These are phyloP conservation scores for Drosophila anceps DNA, from an alignment of 2,888 invertebrate genomes.

Conservation along the genomic window DNA sequence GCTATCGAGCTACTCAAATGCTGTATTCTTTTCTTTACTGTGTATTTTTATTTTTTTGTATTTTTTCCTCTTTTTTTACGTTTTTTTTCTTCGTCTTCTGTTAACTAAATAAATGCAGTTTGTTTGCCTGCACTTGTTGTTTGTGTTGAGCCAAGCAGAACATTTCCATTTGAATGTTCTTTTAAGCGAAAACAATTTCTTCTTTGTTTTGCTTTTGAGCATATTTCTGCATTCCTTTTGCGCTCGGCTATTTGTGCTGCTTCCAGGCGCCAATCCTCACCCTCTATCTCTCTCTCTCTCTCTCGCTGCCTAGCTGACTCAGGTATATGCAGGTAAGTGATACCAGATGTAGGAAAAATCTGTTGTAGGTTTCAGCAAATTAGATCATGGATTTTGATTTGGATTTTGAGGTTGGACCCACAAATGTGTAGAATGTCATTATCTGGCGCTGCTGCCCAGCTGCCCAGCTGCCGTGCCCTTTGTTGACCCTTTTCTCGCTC, in stretches of 20 bases:
- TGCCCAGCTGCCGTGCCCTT: slow-evolving; percentile 59
- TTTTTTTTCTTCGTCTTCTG: slow-evolving; percentile 48
- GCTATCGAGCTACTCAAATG: slow-evolving; percentile 73
- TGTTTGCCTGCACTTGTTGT: slow-evolving; percentile 78
- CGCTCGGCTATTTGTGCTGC: slow-evolving; percentile 46
- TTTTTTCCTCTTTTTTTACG: not conserved
- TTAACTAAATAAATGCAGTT: slow-evolving; percentile 78
- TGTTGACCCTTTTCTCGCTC: slow-evolving; percentile 27
- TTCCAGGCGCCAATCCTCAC: not conserved
- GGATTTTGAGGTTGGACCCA: slow-evolving; percentile 60
- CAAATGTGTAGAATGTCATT: slow-evolving; percentile 70
- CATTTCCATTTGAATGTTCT: slow-evolving; percentile 82
- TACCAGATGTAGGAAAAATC: slow-evolving; percentile 41
- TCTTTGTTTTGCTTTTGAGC: slow-evolving; percentile 78
- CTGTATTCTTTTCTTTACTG: slow-evolving; percentile 58
- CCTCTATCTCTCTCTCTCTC: not conserved
- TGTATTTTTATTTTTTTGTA: slow-evolving; percentile 49
- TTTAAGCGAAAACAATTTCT: slow-evolving; percentile 82
- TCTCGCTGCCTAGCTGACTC: not conserved
- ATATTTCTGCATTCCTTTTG: slow-evolving; percentile 46
- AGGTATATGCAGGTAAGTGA: slow-evolving; percentile 44
- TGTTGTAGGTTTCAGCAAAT: slow-evolving; percentile 59
- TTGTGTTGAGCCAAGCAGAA: slow-evolving; percentile 81
- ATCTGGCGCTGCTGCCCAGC: slow-evolving; percentile 33
- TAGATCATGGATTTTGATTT: slow-evolving; percentile 76